A percentile compares a stretch with the other conserved stretches of the same genome.
Conservation (phyloP, 2,888 invertebrate species). For the Idaea straminata region DNA sequence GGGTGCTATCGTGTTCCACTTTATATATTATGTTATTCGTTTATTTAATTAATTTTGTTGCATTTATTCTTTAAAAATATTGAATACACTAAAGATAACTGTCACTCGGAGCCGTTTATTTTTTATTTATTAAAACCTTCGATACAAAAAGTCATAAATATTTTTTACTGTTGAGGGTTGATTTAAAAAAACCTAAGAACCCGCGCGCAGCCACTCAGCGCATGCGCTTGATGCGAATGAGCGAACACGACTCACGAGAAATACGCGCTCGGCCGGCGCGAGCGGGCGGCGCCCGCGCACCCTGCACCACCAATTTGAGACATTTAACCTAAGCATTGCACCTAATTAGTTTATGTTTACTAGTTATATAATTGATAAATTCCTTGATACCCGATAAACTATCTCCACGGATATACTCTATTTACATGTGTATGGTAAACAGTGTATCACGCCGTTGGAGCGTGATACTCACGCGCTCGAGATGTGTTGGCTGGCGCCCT, state of each 20-base stretch:
- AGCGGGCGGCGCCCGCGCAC: constrained; percentile 37
- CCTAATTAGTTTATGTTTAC: constrained; percentile 55
- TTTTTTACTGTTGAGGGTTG: constrained; percentile 44
- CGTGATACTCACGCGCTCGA: constrained; percentile 63
- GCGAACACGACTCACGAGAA: constrained; percentile 34
- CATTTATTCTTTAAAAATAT: constrained; percentile 39
- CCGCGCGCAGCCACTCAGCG: constrained; percentile 58
- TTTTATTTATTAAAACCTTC: constrained; percentile 25
- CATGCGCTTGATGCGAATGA: constrained; percentile 62
- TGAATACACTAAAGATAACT: constrained; percentile 56
- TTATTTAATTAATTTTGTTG: constrained; percentile 40
- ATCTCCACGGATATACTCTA: constrained; percentile 46
- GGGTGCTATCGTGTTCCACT: constrained; percentile 41
- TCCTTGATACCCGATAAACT: constrained; percentile 52
- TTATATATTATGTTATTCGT: constrained; percentile 42
- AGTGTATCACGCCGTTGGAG: constrained; percentile 50
- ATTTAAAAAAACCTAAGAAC: constrained; percentile 28
- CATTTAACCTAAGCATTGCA: constrained; percentile 48
- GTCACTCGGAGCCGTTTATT: constrained; percentile 50
- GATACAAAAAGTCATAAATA: constrained; percentile 14
- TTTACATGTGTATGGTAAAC: constrained; percentile 48
- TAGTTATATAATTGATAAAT: constrained; percentile 50
- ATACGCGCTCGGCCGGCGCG: constrained; percentile 38
- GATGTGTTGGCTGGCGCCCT: constrained; percentile 60
- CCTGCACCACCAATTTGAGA: constrained; percentile 55